A percentile compares a stretch with the other conserved stretches of the same genome.
Conservation (phyloP, 2,888 invertebrate species). For the Xanthia togata region DNA sequence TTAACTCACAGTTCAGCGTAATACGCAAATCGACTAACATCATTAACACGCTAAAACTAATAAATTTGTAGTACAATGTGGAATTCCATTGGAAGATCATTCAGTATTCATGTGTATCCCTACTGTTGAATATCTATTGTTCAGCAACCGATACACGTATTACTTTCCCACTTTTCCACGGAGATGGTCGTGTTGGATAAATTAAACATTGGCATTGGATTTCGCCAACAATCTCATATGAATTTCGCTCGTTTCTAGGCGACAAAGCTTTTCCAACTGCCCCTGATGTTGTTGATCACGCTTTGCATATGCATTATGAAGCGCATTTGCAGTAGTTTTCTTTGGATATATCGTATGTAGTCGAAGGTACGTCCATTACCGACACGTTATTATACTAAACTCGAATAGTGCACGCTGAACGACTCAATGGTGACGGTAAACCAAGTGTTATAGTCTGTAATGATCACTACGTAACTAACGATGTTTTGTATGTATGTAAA, state of each 20-base stretch:
- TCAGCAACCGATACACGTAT: slow-evolving; percentile 69
- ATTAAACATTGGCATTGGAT: slow-evolving; percentile 72
- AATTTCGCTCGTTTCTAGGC: slow-evolving; percentile 90
- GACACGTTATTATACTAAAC: slow-evolving; percentile 84
- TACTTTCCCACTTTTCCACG: slow-evolving; percentile 66
- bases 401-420: slow-evolving; percentile 82
- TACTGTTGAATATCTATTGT: slow-evolving; percentile 46
- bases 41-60: slow-evolving; percentile 81
- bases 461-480: slow-evolving; percentile 59
- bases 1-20: slow-evolving; percentile 81
- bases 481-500: slow-evolving; percentile 52
- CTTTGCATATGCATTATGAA: slow-evolving; percentile 91
- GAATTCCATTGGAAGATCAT: slow-evolving; percentile 56
- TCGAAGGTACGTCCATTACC: slow-evolving; percentile 90
- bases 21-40: slow-evolving; percentile 80
- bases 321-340: slow-evolving; percentile 91
- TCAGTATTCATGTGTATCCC: slow-evolving; percentile 57
- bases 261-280: slow-evolving; percentile 90
- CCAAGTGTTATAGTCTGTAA: slow-evolving; percentile 57
- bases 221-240: slow-evolving; percentile 80
- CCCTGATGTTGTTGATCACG: slow-evolving; percentile 91
- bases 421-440: slow-evolving; percentile 82
- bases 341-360: slow-evolving; percentile 91
- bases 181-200: slow-evolving; percentile 66
- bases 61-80: slow-evolving; percentile 62